Conservation (phyloP, 1,140 invertebrate genomes). For the Elymnias hypermnestra region DNA sequence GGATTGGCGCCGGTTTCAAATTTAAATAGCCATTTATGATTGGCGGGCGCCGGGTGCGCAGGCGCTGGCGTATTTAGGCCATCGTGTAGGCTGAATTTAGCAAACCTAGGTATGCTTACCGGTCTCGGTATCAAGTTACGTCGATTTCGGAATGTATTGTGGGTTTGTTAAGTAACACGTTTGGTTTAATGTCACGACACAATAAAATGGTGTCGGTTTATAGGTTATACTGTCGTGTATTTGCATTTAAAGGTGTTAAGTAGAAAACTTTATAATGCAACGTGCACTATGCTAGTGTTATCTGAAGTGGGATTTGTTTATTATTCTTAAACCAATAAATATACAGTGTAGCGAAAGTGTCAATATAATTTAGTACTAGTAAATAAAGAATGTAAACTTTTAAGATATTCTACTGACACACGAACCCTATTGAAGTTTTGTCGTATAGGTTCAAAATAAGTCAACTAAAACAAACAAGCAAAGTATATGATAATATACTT, state of each 20-base stretch:
- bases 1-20: slow-evolving; percentile 56
- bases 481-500: too few relatives aligned
- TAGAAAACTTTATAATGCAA: not conserved
- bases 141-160: slow-evolving; percentile 30
- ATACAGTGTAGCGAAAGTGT: too few relatives aligned
- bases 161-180: slow-evolving; percentile 12
- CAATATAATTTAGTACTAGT: too few relatives aligned
- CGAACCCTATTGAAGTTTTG: too few relatives aligned
- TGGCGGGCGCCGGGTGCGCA: slow-evolving; percentile 62
- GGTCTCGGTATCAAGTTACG: slow-evolving; percentile 13
- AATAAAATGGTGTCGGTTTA: slow-evolving; percentile 9
- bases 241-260: slow-evolving; percentile 7
- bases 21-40: slow-evolving; percentile 57
- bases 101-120: slow-evolving; percentile 26
- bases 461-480: too few relatives aligned
- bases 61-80: slow-evolving; percentile 63
- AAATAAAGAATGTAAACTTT: too few relatives aligned
- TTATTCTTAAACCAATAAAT: too few relatives aligned
- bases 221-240: not conserved
- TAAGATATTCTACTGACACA: too few relatives aligned
- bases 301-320: too few relatives aligned
- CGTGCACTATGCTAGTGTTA: too few relatives aligned
- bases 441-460: too few relatives aligned
- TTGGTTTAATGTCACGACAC: slow-evolving; percentile 10
- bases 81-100: slow-evolving; percentile 60